A percentile compares a stretch with the other conserved stretches of the same genome.
Evolutionary conservation across 2,797 vertebrate species (phyloP).

Genomic region (Vipera latastei): DNA sequence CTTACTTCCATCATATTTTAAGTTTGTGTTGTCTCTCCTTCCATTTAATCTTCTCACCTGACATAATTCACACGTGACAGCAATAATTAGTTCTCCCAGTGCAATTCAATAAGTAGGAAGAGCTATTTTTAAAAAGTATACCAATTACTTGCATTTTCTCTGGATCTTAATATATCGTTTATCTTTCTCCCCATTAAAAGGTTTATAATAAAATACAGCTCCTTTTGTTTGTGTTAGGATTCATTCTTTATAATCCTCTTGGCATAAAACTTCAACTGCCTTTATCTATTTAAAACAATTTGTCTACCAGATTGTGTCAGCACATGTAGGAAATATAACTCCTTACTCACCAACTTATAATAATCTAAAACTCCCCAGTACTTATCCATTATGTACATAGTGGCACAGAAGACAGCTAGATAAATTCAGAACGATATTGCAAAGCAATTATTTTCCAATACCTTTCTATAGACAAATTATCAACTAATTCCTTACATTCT

Average conservation of each 20-base stretch:
- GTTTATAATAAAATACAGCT: not conserved
- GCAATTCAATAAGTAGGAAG: not conserved
- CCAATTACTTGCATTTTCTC: not conserved
- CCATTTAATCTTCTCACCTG: slow-evolving; percentile 77
- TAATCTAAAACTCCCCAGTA: not conserved
- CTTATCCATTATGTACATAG: not conserved
- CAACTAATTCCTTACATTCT: not conserved
- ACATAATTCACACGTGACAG: slow-evolving; percentile 63
- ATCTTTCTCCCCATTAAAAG: not conserved
- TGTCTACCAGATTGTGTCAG: slow-evolving; percentile 41
- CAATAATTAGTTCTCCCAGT: slow-evolving; percentile 32
- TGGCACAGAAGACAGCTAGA: not conserved
- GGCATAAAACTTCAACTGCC: slow-evolving; percentile 33
- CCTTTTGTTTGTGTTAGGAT: not conserved
- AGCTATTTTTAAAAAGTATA: not conserved
- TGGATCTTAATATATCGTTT: not conserved
- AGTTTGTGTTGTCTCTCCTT: slow-evolving; percentile 71
- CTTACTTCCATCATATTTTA: slow-evolving; percentile 65
- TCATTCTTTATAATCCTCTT: slow-evolving; percentile 11
- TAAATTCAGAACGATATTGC: not conserved
- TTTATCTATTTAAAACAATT: slow-evolving; percentile 40
- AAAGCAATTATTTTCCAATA: not conserved
- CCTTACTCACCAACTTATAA: not conserved
- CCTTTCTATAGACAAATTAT: not conserved
- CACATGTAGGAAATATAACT: not conserved